Percentiles rank a stretch among this genome's conserved stretches.
These are phyloP conservation scores for Dasysyrphus tricinctus DNA, from an alignment of 2,888 invertebrate genomes.

Conservation along the genomic window DNA sequence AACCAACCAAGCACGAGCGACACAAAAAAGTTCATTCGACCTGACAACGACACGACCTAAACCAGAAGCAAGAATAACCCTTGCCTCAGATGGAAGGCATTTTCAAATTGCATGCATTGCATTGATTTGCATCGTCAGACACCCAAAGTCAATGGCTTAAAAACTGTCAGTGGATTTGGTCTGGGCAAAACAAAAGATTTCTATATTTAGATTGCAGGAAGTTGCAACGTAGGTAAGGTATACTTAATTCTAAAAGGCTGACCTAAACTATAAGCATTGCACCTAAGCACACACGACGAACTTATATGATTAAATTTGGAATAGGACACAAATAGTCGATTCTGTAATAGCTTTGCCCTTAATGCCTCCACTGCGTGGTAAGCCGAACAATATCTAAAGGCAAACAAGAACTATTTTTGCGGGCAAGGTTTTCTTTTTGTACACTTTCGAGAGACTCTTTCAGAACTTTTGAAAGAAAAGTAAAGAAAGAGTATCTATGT, in stretches of 20 bases:
- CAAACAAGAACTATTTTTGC: slow-evolving; percentile 24
- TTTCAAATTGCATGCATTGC: slow-evolving; percentile 25
- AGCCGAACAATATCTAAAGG: slow-evolving; percentile 13
- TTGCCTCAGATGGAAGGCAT: slow-evolving; percentile 14
- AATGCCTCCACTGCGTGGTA: not conserved
- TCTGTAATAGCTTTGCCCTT: slow-evolving; percentile 18
- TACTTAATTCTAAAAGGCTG: slow-evolving; percentile 40
- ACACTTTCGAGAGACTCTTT: slow-evolving; percentile 20
- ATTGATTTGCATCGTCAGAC: slow-evolving; percentile 46
- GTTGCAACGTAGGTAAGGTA: slow-evolving; percentile 2
- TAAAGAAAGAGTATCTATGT: not conserved
- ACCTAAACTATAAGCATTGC: slow-evolving; percentile 34
- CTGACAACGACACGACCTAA: slow-evolving; percentile 29
- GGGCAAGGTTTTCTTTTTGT: slow-evolving; percentile 32
- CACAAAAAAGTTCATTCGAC: slow-evolving; percentile 47
- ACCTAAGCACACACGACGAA: not conserved
- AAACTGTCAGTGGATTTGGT: slow-evolving; percentile 37
- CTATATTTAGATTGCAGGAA: slow-evolving; percentile 51
- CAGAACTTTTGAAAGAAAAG: slow-evolving; percentile 2
- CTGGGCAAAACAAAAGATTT: not conserved
- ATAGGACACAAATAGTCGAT: not conserved
- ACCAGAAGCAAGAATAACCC: not conserved
- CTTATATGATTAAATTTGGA: slow-evolving; percentile 10
- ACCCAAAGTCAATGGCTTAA: slow-evolving; percentile 45
- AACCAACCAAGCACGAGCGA: not conserved